A percentile compares a stretch with the other conserved stretches of the same genome.
phyloP scores from a whole-genome alignment of 2,888 invertebrate species.

The Hartigia nigra region DNA sequence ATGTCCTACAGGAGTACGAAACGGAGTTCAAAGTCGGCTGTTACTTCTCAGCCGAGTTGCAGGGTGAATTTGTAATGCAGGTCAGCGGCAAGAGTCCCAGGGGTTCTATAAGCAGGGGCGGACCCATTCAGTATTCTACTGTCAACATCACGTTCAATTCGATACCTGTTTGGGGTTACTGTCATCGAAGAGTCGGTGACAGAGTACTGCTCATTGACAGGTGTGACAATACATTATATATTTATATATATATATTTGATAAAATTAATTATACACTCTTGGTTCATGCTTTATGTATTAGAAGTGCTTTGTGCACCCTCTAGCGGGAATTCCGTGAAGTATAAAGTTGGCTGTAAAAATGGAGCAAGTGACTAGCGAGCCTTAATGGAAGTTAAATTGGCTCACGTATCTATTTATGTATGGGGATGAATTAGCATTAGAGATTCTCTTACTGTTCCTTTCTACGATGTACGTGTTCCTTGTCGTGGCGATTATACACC shows the following conservation, averaged over 20 bases:
- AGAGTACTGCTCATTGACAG: constrained; percentile 73
- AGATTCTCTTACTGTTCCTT: neutral
- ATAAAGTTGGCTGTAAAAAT: neutral
- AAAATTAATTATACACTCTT: neutral
- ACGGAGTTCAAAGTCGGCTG: constrained; percentile 66
- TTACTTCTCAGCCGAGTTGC: constrained; percentile 75
- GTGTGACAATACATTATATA: constrained; percentile 57
- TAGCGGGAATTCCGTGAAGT: neutral
- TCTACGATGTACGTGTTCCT: neutral
- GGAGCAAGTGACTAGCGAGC: neutral
- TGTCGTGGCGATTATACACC: neutral
- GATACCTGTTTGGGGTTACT: constrained; percentile 76
- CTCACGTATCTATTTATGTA: neutral
- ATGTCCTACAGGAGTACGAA: constrained; percentile 48
- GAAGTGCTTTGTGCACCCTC: neutral
- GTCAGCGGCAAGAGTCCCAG: constrained; percentile 56
- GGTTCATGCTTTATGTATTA: neutral
- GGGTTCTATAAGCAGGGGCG: constrained; percentile 62
- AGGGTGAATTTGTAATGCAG: constrained; percentile 75
- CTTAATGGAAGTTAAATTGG: neutral
- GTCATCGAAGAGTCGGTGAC: constrained; percentile 71
- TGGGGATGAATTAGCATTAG: neutral
- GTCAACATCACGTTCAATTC: constrained; percentile 73
- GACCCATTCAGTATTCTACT: constrained; percentile 71
- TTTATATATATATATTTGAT: neutral